phyloP scores from a whole-genome alignment of 2,113 vertebrate genomes.

The Xenopus borealis region DNA sequence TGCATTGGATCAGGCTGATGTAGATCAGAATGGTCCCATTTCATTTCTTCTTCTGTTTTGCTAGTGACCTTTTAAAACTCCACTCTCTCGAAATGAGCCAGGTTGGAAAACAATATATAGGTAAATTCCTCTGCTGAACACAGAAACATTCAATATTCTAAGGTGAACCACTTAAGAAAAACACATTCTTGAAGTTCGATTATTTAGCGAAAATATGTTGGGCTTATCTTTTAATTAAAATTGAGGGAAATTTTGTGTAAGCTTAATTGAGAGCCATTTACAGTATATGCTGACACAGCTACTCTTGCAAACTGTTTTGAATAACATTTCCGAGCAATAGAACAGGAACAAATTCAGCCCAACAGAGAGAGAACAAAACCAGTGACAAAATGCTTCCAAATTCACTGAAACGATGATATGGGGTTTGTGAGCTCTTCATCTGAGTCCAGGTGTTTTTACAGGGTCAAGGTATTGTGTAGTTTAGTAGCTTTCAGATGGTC shows the following conservation, averaged over 20 bases:
- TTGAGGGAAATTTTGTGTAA: conserved; percentile 34
- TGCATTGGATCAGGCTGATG: too few relatives aligned
- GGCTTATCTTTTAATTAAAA: conserved; percentile 44
- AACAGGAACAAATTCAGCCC: background rate
- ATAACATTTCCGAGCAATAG: conserved; percentile 34
- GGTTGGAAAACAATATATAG: conserved; percentile 30
- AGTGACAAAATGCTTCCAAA: conserved; percentile 23
- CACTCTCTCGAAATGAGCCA: conserved; percentile 20
- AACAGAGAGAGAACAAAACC: conserved; percentile 8
- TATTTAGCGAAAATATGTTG: conserved; percentile 38
- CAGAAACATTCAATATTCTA: conserved; percentile 40
- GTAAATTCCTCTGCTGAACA: conserved; percentile 31
- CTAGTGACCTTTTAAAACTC: conserved; percentile 13
- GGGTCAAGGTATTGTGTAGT: conserved; percentile 51
- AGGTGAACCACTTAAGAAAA: conserved; percentile 34
- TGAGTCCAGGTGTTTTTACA: conserved; percentile 56
- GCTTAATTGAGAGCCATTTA: conserved; percentile 36
- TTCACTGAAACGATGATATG: too few relatives aligned
- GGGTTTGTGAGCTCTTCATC: too few relatives aligned
- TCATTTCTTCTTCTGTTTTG: background rate
- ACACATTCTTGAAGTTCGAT: conserved; percentile 39
- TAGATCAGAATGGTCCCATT: background rate
- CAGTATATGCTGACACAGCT: conserved; percentile 20
- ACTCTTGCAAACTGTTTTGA: conserved; percentile 26
- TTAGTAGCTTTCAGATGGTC: conserved; percentile 59